Percentiles rank a stretch among this genome's conserved stretches.
Evolutionary conservation across 2,888 invertebrate genomes (phyloP).

Genomic region (Teinopalpus imperialis): DNA sequence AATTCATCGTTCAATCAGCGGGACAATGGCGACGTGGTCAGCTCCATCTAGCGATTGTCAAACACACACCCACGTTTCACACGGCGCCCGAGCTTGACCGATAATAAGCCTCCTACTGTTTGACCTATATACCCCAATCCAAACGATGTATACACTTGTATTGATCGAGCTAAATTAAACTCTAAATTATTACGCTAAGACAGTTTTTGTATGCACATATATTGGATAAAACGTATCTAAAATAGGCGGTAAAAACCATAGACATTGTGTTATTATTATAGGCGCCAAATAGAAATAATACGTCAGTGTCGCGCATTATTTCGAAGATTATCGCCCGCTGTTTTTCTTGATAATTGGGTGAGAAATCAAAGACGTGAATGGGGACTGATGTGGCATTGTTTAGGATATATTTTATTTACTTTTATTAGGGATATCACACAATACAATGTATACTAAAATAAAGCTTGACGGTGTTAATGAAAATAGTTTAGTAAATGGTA

Average conservation of each 20-base stretch:
- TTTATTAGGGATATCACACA: no score
- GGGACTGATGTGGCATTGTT: constrained; percentile 20
- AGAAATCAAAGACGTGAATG: constrained; percentile 57
- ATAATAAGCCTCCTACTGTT: constrained; percentile 50
- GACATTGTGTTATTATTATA: constrained; percentile 40
- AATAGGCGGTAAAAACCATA: constrained; percentile 6
- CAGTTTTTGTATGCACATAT: neutral
- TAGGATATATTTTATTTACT: no score
- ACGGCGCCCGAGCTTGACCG: constrained; percentile 36
- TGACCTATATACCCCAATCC: constrained; percentile 7
- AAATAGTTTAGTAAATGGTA: no score
- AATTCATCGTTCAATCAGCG: constrained; percentile 42
- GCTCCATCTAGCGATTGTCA: constrained; percentile 41
- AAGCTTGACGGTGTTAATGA: no score
- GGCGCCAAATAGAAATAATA: constrained; percentile 62
- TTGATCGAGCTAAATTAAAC: neutral
- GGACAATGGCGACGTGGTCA: constrained; percentile 36
- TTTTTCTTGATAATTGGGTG: constrained; percentile 76
- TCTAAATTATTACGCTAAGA: neutral
- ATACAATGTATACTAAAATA: no score
- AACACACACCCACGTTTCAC: constrained; percentile 42
- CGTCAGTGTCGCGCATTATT: constrained; percentile 60
- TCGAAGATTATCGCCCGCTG: constrained; percentile 57
- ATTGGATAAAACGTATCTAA: neutral
- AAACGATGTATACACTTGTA: neutral